Percentiles rank a stretch among this genome's conserved stretches.
Evolutionary conservation across 2,888 invertebrate species (phyloP).

Genomic region (Lysandra bellargus): DNA sequence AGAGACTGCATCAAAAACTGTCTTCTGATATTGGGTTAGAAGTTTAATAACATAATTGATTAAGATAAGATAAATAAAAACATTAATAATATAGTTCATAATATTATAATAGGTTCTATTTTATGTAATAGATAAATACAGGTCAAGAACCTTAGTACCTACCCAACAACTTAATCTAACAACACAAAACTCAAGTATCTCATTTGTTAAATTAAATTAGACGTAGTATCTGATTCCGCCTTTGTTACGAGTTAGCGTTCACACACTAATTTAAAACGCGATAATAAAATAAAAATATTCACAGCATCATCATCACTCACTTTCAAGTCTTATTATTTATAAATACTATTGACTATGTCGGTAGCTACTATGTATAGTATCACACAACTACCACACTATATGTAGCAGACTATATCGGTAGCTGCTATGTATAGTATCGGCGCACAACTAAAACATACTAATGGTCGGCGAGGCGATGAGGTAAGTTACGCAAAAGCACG

Average conservation of each 20-base stretch:
- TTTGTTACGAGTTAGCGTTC: constrained; percentile 1
- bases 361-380: constrained; percentile 14
- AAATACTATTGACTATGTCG: constrained; percentile 6
- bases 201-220: constrained; percentile 14
- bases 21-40: too few species aligned
- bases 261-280: not conserved
- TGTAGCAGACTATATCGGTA: too few species aligned
- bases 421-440: constrained; percentile 50
- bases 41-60: too few species aligned
- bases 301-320: constrained; percentile 41
- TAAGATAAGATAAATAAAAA: not conserved
- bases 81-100: not conserved
- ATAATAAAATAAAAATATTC: constrained; percentile 20
- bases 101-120: not conserved
- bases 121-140: not conserved
- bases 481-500: constrained; percentile 77
- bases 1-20: too few species aligned
- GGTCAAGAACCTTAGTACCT: constrained; percentile 9
- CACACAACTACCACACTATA: too few species aligned
- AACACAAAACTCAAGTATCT: constrained; percentile 9
- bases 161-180: not conserved
- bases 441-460: constrained; percentile 63
- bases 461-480: constrained; percentile 56
- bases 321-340: constrained; percentile 51
- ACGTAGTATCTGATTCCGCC: constrained; percentile 14